Conservation (phyloP, 2,113 vertebrate genomes). For the Spheniscus mendiculus region DNA sequence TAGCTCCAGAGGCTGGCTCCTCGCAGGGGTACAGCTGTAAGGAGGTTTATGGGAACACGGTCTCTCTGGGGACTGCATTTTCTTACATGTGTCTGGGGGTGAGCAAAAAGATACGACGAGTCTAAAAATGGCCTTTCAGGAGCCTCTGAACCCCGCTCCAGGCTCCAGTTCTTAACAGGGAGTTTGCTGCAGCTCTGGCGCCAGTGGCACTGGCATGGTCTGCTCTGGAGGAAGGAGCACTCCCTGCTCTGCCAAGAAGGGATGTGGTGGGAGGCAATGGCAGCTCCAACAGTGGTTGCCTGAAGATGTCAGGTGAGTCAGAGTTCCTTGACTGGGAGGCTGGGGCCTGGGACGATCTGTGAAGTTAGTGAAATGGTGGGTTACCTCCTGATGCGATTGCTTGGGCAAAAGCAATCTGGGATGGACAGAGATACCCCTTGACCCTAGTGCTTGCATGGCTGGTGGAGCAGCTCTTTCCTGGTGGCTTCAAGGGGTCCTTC, state of each 20-base stretch:
- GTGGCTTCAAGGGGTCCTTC: not conserved
- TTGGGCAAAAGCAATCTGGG: not conserved
- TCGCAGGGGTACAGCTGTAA: not conserved
- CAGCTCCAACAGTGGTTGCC: not conserved
- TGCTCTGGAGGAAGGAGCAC: not conserved
- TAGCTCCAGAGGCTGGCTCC: not conserved
- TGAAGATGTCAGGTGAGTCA: not conserved
- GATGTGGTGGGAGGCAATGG: not conserved
- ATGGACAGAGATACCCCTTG: not conserved
- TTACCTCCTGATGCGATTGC: not conserved
- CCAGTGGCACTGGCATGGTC: rapidly evolving
- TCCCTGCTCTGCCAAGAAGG: not conserved
- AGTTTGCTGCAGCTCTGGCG: not conserved
- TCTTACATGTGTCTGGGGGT: not conserved
- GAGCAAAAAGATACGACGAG: not conserved
- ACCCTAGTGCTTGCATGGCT: not conserved
- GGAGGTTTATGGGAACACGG: not conserved
- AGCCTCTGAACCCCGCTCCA: not conserved
- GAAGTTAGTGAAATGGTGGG: not conserved
- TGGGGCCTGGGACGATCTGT: not conserved
- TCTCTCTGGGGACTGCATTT: not conserved
- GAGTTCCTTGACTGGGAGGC: not conserved
- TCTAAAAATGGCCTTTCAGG: not conserved
- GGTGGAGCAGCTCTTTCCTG: not conserved
- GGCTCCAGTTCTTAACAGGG: not conserved